Base-by-base conservation (phyloP, 2,797 vertebrate species). In the Champsocephalus esox region DNA sequence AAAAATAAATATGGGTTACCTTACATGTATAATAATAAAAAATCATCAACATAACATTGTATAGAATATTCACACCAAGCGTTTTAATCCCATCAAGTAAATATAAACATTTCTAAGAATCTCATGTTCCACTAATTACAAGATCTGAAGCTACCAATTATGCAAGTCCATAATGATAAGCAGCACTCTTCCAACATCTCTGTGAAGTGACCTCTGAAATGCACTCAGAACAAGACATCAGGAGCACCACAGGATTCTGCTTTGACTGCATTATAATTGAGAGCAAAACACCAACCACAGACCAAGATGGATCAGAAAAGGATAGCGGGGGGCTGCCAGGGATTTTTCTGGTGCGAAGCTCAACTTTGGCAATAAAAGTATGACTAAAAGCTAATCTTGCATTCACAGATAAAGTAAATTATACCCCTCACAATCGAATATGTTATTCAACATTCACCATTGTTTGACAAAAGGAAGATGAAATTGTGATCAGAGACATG, bases 211-310 rank as follows among this genome's bases (percentile, higher is more conserved):
- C 66, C 80, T 85, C 77, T 62, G 57, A 88, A 82, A 75, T 48
- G 65, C 45, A 77, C 16, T 45, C 34, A 10, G 16, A 52, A 63
- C 48, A 21, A 51, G 45, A 64, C 16, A 51, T 2, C 16, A 63
- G 63, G 41, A 82, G 46, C 58, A 64, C 83, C 76, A 73, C 79
- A 88, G 81, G 72, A 90, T 66, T 83, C 57, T 45, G 75, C 59
- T 85, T 84, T 55, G 83, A 74, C 56, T 16, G 79, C 19, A 48
- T 65, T 73, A 76, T 72, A 83, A 80, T 14, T 56, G 44, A 79
- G 71, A 77, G 78, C 17, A 71, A 81, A 89, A 85, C 86, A 80
- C 49, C 66, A 70, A 77, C 86, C 89, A 79, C 86, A 91, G 66
- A 51, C 69, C 67, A 46, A 67, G 62, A 74, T 48, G 56, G 76